These are phyloP conservation scores for Perca schrenkii DNA, from an alignment of 2,113 vertebrate species.

Conservation along the genomic window DNA sequence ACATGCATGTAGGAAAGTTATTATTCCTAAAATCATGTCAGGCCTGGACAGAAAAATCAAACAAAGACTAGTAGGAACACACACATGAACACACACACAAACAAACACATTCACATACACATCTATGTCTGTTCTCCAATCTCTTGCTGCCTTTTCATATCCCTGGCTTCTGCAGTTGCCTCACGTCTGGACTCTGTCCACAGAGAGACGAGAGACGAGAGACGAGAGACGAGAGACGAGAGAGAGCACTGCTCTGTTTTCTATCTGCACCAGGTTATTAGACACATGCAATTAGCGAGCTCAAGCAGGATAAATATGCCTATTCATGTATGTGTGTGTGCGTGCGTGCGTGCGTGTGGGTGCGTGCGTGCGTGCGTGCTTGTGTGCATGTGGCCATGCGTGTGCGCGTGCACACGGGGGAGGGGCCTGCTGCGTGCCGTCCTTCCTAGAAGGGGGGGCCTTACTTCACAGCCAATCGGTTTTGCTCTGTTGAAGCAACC, in stretches of 20 bases:
- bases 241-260: conserved; percentile 68
- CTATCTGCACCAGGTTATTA: conserved; percentile 74
- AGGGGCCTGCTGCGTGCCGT: conserved; percentile 48
- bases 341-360: neutral
- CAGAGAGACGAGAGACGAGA: conserved; percentile 49
- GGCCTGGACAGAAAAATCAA: conserved; percentile 75
- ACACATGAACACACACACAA: conserved; percentile 8
- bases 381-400: conserved; percentile 3
- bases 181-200: conserved; percentile 77
- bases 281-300: conserved; percentile 71
- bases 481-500: conserved; percentile 61
- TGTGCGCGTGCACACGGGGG: neutral
- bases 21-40: conserved; percentile 71
- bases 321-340: conserved; percentile 38
- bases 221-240: conserved; percentile 38
- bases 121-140: conserved; percentile 49
- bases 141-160: conserved; percentile 70
- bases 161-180: conserved; percentile 67
- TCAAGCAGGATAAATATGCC: conserved; percentile 68
- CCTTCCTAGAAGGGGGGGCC: conserved; percentile 63
- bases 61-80: conserved; percentile 72
- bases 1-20: conserved; percentile 49
- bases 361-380: conserved; percentile 1
- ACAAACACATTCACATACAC: conserved; percentile 27
- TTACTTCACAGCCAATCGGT: conserved; percentile 73